These are phyloP conservation scores for Epizoanthus ramosus DNA, from an alignment of 92 coral and sea anemone species.

Conservation along the genomic window DNA sequence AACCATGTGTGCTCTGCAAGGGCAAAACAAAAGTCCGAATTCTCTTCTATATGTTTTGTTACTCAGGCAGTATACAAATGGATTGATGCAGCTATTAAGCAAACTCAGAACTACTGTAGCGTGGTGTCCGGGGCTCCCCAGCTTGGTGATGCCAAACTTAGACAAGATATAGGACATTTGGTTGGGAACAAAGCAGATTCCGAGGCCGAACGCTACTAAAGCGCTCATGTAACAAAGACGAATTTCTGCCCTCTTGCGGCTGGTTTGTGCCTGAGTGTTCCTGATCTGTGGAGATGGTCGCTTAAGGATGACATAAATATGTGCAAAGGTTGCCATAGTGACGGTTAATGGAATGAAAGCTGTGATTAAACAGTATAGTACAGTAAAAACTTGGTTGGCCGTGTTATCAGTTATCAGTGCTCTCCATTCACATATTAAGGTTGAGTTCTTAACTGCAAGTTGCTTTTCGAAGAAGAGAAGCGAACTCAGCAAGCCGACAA, in stretches of 20 bases:
- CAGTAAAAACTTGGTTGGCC: constrained; percentile 29
- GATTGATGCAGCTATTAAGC: constrained; percentile 37
- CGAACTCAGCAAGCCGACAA: constrained; percentile 13
- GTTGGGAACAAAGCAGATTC: constrained; percentile 32
- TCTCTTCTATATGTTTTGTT: constrained; percentile 31
- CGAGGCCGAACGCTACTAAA: constrained; percentile 11
- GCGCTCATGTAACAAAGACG: constrained; percentile 32
- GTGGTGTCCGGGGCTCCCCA: constrained; percentile 42
- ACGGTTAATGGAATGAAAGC: constrained; percentile 18
- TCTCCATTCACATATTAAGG: constrained; percentile 8
- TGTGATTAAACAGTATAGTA: constrained; percentile 23
- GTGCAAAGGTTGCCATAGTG: constrained; percentile 18
- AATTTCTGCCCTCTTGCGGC: constrained; percentile 31
- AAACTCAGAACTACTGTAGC: constrained; percentile 23
- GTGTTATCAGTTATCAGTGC: constrained; percentile 3
- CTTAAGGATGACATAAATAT: constrained; percentile 1
- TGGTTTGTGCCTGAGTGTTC: constrained; percentile 16
- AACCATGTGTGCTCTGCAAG: not conserved
- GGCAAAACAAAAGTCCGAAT: constrained; percentile 10
- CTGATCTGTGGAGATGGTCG: constrained; percentile 15
- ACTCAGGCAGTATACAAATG: constrained; percentile 31
- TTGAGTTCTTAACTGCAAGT: not conserved
- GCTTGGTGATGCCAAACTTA: constrained; percentile 25
- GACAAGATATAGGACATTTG: constrained; percentile 34
- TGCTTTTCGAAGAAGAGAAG: constrained; percentile 35